A percentile compares a stretch with the other conserved stretches of the same genome.
Evolutionary conservation across 1,140 invertebrate species (phyloP).

Genomic region (Akabosia matsudoensis): DNA sequence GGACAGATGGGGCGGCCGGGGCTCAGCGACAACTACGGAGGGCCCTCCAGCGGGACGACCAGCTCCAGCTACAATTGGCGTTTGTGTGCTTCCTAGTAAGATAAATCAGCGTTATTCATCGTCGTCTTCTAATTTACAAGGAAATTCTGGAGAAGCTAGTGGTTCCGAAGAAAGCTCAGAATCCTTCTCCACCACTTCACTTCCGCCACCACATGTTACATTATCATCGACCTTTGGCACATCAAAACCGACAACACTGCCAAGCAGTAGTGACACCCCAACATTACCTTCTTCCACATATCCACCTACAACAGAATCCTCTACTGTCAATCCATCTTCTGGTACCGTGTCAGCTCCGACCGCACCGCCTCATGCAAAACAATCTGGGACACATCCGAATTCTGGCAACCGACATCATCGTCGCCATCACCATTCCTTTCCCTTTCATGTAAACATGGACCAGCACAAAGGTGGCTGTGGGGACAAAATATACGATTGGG

Average conservation of each 20-base stretch:
- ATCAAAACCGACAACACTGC: neutral
- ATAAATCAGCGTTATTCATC: neutral
- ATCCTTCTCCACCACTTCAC: neutral
- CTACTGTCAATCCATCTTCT: neutral
- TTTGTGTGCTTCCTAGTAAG: constrained; percentile 26
- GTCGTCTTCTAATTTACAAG: neutral
- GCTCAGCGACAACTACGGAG: constrained; percentile 30
- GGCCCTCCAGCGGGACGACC: neutral
- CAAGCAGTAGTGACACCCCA: neutral
- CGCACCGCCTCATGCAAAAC: neutral
- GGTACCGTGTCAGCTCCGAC: neutral
- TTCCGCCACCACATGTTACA: neutral
- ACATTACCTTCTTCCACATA: neutral
- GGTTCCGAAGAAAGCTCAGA: constrained; percentile 4
- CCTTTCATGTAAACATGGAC: neutral
- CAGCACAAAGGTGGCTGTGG: constrained; percentile 61
- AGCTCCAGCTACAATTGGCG: constrained; percentile 10
- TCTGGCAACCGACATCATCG: constrained; percentile 16
- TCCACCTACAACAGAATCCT: neutral
- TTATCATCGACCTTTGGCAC: neutral
- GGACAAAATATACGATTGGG: constrained; percentile 66
- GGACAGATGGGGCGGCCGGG: neutral
- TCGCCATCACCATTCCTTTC: neutral
- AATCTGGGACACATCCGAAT: neutral
- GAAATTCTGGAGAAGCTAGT: neutral